Conservation (phyloP, 30 jellyfish, hydroid and myxozoan genomes). For the Aurelia sp. region DNA sequence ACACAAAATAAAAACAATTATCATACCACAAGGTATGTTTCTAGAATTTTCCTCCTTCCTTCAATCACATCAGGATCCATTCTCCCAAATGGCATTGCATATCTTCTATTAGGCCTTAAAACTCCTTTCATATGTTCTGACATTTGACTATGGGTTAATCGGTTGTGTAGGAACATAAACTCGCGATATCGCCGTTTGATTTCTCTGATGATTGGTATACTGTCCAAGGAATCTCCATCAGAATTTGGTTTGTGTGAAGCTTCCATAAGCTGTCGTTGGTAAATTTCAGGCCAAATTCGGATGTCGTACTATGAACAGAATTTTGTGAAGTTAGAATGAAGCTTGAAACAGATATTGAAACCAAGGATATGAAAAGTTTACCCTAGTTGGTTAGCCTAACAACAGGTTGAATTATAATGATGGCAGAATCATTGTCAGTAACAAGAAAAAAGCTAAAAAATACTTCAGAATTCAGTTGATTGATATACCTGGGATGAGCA, state of each 20-base stretch:
- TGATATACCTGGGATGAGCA: too few relatives aligned
- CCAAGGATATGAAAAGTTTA: too few relatives aligned
- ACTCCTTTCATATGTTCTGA: constrained; percentile 90
- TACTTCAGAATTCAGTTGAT: too few relatives aligned
- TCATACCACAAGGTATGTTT: constrained; percentile 87
- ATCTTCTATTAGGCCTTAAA: constrained; percentile 89
- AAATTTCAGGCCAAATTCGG: constrained; percentile 96
- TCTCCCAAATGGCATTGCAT: constrained; percentile 98
- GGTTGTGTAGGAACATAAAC: constrained; percentile 89
- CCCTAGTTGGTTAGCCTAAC: too few relatives aligned
- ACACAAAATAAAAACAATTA: neutral
- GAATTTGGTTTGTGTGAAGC: constrained; percentile 55
- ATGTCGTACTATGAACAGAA: constrained; percentile 74
- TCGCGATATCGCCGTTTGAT: constrained; percentile 95
- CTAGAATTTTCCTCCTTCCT: constrained; percentile 95
- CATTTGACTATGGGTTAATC: constrained; percentile 92
- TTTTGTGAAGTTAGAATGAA: neutral
- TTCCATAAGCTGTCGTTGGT: constrained; percentile 72
- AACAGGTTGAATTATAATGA: too few relatives aligned
- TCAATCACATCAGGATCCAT: constrained; percentile 99
- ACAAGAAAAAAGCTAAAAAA: too few relatives aligned
- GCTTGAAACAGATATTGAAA: neutral
- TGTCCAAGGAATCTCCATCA: constrained; percentile 29
- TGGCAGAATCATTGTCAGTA: too few relatives aligned
- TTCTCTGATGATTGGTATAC: constrained; percentile 88